Evolutionary conservation across 1,140 invertebrate genomes (phyloP).

Genomic region (Magallana ariakensis): DNA sequence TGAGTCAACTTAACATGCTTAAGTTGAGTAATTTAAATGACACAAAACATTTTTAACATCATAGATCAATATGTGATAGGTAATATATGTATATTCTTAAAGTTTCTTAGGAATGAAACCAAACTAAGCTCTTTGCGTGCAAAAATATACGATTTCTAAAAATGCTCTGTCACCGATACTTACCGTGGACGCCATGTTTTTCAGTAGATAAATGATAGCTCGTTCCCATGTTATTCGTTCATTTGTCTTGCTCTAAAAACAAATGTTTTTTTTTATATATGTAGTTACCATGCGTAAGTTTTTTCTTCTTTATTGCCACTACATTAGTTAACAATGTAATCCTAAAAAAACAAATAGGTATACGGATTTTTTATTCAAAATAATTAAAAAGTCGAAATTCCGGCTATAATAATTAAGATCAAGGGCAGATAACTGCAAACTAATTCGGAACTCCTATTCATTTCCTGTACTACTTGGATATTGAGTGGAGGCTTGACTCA

Average conservation of each 20-base stretch:
- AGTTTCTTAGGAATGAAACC: no score
- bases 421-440: slow-evolving; percentile 4
- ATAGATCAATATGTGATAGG: no score
- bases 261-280: neutral
- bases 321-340: no score
- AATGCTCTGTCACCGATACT: slow-evolving; percentile 9
- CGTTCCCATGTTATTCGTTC: neutral
- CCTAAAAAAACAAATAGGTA: no score
- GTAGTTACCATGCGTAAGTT: neutral
- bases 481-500: slow-evolving; percentile 24
- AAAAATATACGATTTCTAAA: neutral
- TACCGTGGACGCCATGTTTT: slow-evolving; percentile 22
- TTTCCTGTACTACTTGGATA: slow-evolving; percentile 2
- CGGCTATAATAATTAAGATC: neutral
- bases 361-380: no score
- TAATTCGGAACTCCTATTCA: slow-evolving; percentile 20
- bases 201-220: neutral
- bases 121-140: no score
- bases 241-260: neutral
- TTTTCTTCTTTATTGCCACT: neutral
- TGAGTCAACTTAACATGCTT: no score
- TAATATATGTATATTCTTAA: no score
- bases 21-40: no score
- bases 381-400: no score
- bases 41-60: no score